Base-by-base conservation (phyloP, 2,797 vertebrate species). In the Zalophus californianus region DNA sequence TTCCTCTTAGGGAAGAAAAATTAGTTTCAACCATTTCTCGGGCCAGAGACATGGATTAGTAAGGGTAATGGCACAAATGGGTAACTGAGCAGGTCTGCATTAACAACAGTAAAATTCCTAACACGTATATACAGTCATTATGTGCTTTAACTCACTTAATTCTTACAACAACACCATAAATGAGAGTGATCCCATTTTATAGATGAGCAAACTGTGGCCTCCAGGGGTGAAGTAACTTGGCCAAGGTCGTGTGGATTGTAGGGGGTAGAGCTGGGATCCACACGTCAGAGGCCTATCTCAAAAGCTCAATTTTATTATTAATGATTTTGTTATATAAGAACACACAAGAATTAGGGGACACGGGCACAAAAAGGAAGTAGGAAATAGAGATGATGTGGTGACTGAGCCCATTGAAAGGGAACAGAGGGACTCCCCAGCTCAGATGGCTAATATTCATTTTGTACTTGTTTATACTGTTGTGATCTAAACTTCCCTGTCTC, bases 361-460 rank as follows among this genome's bases (percentile, higher is more conserved):
- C 3, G 14, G 4, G n/a, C 6, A 29, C 25, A 60, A 82, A 44
- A 60, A 41, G 83, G 20, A 23, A 48, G 2, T 29, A 88, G 25
- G 11, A 84, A 84, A n/a, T 41, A 56, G 62, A 96, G 44, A 4
- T 68, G 23, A 86, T 60, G 16, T 58, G 20, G 14, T 75, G 18
- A 54, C 56, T 62, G 25, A 86, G 7, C 6, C 23, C 3, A 64
- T 0, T 70, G 52, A 18, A 50, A 62, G 23, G 32, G 18, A 82
- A 56, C 3, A 5, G 38, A 80, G 68, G 10, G 25, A 10, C 12
- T 82, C 75, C 84, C 38, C 75, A 89, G 32, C 50, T 85, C 72
- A 94, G 64, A 58, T 82, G 44, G 60, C 7, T 91, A 58, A 77
- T 87, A 75, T 18, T 91, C 52, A 77, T 90, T 86, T 94, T 80